Base-by-base conservation (phyloP, 2,888 invertebrate genomes). In the Sinopyrophorus schimmeli region DNA sequence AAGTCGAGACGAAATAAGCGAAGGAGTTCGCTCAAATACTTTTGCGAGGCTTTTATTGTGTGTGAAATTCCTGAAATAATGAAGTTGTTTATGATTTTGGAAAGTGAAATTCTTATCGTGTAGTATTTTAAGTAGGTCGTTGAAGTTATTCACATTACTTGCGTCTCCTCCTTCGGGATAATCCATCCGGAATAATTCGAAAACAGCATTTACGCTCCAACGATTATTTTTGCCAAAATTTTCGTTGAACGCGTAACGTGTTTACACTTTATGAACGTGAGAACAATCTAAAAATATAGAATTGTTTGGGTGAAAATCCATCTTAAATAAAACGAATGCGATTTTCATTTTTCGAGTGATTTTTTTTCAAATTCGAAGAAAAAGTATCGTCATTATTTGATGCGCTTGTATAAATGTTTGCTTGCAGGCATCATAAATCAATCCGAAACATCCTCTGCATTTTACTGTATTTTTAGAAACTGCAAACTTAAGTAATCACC, bases 381-480 rank as follows among this genome's bases (percentile, higher is more conserved):
- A n/a, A n/a, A 35, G 15, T 17, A 10, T 16, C 26, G 14, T 26
- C 38, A 24, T 38, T 16, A 17, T 17, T 7, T 4, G 39, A 28
- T 39, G 39, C 39, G 39, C 21, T 28, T 14, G 6, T 9, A 3
- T 12, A 7, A 12, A 26, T 16, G 26, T 26, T 27, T 38, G 18
- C 38, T 39, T 39, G 39, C 32, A 32, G 27, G 20, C 10, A 34
- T 23, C 47, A 26, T 47, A 47, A 47, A 47, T 47, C 40, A 34
- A 41, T 41, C 42, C 26, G 11, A 31, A 31, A 38, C 41, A 42
- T 28, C 41, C 48, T 42, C 12, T 48, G 42, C 38, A 35, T 46
- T 51, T 53, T 27, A 18, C 51, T 48, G 54, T 59, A 59, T 55
- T 59, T 61, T 61, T 58, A 58, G 59, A 55, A 54, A 50, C 55